Conservation (phyloP, 1,140 invertebrate genomes). For the Pachypsylla venusta region DNA sequence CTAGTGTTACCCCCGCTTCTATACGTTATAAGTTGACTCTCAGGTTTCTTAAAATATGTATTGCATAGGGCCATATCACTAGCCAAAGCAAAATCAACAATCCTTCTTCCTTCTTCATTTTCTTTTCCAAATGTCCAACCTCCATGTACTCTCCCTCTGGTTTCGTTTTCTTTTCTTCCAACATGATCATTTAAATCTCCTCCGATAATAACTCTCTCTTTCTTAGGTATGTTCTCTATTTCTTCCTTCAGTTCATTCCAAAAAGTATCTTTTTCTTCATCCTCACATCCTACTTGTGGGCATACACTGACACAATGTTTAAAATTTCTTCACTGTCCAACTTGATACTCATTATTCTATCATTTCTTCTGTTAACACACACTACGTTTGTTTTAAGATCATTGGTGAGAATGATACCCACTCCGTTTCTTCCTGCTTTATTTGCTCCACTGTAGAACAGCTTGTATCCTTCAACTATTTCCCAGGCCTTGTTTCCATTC, state of each 20-base stretch:
- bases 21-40: background rate
- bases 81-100: background rate
- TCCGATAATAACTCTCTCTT: background rate
- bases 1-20: background rate
- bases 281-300: background rate
- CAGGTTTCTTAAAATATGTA: background rate
- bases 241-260: background rate
- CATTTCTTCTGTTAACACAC: background rate
- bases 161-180: background rate
- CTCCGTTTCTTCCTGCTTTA: background rate
- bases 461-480: background rate
- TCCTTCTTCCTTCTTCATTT: background rate
- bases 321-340: background rate
- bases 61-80: background rate
- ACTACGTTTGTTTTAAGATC: background rate
- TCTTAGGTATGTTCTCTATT: background rate
- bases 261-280: background rate
- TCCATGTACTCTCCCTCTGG: background rate
- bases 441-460: background rate
- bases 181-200: slow-evolving; percentile 2
- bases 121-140: background rate
- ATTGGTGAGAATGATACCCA: background rate
- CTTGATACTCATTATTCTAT: slow-evolving; percentile 6
- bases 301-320: background rate
- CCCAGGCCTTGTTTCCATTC: background rate